Conservation (phyloP, 1,140 invertebrate species). For the Telenomus remus region DNA sequence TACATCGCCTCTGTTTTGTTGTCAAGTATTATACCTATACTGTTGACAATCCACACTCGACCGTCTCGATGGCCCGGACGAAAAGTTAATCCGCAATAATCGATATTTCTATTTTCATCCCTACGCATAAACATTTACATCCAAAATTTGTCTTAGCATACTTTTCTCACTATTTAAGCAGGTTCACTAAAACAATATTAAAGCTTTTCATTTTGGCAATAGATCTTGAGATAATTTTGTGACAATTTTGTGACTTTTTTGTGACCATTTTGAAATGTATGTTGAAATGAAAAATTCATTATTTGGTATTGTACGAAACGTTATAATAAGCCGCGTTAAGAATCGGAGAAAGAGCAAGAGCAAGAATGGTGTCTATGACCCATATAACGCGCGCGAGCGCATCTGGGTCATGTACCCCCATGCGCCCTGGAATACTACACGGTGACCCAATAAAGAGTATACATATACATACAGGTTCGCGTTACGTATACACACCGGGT, state of each 20-base stretch:
- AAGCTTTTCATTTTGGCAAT: too few species aligned
- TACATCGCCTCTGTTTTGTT: conserved; percentile 10
- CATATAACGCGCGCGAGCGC: conserved; percentile 71
- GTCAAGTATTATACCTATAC: conserved; percentile 18
- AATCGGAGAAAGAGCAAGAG: conserved; percentile 14
- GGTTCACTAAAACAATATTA: too few species aligned
- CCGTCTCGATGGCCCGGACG: conserved; percentile 11
- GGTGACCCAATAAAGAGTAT: conserved; percentile 64
- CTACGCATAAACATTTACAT: not conserved
- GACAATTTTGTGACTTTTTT: too few species aligned
- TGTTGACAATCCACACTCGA: conserved; percentile 21
- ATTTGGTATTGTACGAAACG: not conserved
- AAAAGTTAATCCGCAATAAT: conserved; percentile 24
- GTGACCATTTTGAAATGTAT: not conserved
- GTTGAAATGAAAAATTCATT: not conserved
- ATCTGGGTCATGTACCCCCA: conserved; percentile 73
- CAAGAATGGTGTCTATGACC: conserved; percentile 73
- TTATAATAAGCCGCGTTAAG: conserved; percentile 4
- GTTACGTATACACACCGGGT: conserved; percentile 52
- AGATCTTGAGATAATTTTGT: too few species aligned
- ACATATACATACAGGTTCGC: conserved; percentile 50
- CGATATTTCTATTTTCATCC: conserved; percentile 1
- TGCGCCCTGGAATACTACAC: conserved; percentile 73
- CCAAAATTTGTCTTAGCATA: not conserved
- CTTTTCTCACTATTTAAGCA: not conserved